Base-by-base conservation (phyloP, 1,140 invertebrate genomes). In the Meloidogyne floridensis region DNA sequence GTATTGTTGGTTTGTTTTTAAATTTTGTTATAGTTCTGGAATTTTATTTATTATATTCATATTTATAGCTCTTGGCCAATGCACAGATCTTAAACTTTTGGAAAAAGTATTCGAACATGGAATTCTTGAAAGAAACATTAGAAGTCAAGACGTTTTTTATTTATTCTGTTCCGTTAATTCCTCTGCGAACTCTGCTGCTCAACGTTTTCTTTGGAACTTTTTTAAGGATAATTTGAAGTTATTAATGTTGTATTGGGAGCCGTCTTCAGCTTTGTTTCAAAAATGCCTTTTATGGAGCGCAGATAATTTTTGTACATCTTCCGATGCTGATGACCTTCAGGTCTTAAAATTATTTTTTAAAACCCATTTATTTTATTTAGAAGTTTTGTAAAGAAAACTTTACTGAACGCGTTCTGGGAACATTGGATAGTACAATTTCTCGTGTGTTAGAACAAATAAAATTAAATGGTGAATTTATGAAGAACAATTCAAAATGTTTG, bases 71-170 rank as follows among this genome's bases (percentile, higher is more conserved):
- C 80, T 80, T 18, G 80, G 80, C 4, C 80, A 80, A 10, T 76
- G 72, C 9, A 43, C 77, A 18, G 80, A 80, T 20, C 5, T 51
- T 4, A 72, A 81, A 20, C n/a, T 83, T 8, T 74, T 83, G 32
- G 54, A 76, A 47, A 3, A 83, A 11, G 71, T 83, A 54, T 86
- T 78, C 51, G 47, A 86, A 2, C 88, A 87, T 51, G 86, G 93
- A 87, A 94, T 96, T n/a, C 91, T 98, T 0, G 92, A 95, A 93
- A 94, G 95, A 84, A 94, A 97, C 90, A 96, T 98, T 0, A 92
- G 95, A 51, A 93, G 94, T 9, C 96, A 98, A 90, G 96, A 98
- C 89, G 94, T 95, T 0, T 93, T 95, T 1, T 95, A 94, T 90
- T 94, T 96, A 0, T 94, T 98, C 56, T 93, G 94, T 82, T 94